Base-by-base conservation (phyloP, 1,140 invertebrate species). In the Temnothorax curvispinosus region DNA sequence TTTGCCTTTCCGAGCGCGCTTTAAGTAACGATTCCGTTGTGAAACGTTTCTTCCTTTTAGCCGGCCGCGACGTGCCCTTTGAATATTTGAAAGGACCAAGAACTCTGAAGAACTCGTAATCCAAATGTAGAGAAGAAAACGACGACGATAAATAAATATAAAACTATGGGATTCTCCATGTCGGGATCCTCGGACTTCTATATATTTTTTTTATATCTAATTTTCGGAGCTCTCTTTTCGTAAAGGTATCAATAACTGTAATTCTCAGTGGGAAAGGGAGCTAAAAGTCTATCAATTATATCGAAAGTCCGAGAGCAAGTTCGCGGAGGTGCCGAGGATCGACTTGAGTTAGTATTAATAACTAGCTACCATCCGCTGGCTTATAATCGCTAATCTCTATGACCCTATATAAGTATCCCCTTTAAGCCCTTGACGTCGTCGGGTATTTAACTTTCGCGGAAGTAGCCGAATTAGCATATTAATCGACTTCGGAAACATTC, bases 341-440 rank as follows among this genome's bases (percentile, higher is more conserved):
- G 69, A 58, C 52, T 64, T 84, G 65, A 87, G 50, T 84, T 56
- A 54, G 78, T 87, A 87, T 87, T 87, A 88, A 86, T 88, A 69
- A 67, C 62, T 50, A 76, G 69, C 54, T 77, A 76, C 86, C 52
- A 75, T 74, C 69, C 71, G 50, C 64, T 27, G 60, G 80, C 86
- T 72, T 87, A 87, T 87, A 87, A 87, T 76, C 81, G 56, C 87
- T 88, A 88, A 88, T 88, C 84, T 86, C 87, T 88, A 86, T 76
- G 82, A 86, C 82, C 81, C 72, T 52, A 76, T 78, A 77, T 88
- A 85, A 75, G 72, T 85, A 78, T 86, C 72, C 75, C 82, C 82
- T 86, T 86, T 88, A 88, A 88, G 84, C 87, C 82, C 74, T 71
- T 85, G 87, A 78, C 87, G 87, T 77, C 87, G 87, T 38, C 54